Conservation (phyloP, 2,888 invertebrate species). For the Quadroppia sp. region DNA sequence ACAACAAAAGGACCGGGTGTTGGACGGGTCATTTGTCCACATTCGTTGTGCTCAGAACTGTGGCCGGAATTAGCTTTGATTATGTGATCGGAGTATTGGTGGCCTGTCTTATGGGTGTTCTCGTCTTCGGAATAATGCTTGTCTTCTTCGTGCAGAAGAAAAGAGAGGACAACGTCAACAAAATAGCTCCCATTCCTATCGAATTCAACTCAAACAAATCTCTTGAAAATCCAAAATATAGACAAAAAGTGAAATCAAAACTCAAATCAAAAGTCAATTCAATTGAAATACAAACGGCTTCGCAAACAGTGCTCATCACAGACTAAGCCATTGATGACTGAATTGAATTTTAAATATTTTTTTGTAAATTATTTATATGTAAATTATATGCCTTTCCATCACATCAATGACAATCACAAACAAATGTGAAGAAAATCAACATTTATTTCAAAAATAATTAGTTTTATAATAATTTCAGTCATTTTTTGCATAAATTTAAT, state of each 20-base stretch:
- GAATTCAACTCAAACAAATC: neutral
- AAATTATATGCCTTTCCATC: too few species aligned
- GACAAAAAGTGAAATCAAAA: too few species aligned
- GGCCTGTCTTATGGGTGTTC: constrained; percentile 46
- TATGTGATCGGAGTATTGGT: constrained; percentile 46
- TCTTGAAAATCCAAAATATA: constrained; percentile 13
- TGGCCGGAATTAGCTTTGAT: constrained; percentile 38
- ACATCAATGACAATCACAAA: too few species aligned
- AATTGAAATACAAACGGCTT: constrained; percentile 22
- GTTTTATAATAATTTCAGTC: too few species aligned
- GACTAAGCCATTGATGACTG: neutral
- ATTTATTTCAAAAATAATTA: too few species aligned
- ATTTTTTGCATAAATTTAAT: too few species aligned
- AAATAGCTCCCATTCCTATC: neutral
- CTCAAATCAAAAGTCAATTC: constrained; percentile 12
- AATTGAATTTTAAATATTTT: neutral
- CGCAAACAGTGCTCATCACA: constrained; percentile 13
- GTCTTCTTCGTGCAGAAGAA: constrained; percentile 48
- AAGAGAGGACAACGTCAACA: constrained; percentile 12
- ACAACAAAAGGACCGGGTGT: constrained; percentile 36
- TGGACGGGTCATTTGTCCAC: constrained; percentile 42
- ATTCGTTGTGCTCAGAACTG: constrained; percentile 36
- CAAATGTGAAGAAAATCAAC: too few species aligned
- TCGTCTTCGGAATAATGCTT: constrained; percentile 46
- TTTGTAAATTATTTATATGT: too few species aligned